A percentile compares a stretch with the other conserved stretches of the same genome.
Conservation (phyloP, 2,888 invertebrate species). For the Drosophila ezoana region DNA sequence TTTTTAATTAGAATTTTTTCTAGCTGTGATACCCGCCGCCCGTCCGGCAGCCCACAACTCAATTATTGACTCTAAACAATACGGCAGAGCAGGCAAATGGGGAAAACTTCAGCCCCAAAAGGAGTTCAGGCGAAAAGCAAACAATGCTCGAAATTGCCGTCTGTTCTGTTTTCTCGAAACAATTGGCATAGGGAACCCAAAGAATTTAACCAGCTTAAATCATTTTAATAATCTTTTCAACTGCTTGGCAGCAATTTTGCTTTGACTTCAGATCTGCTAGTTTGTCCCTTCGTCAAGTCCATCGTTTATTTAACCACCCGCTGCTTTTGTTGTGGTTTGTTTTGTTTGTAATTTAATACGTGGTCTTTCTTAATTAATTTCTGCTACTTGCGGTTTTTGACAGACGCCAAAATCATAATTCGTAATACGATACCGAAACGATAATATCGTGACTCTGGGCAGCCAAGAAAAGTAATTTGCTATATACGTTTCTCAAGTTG, state of each 20-base stretch:
- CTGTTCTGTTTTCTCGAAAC: slow-evolving; percentile 1
- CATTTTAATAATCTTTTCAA: slow-evolving; percentile 67
- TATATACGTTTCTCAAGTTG: slow-evolving; percentile 2
- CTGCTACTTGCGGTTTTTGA: slow-evolving; percentile 44
- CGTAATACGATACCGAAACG: slow-evolving; percentile 50
- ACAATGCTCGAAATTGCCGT: slow-evolving; percentile 41
- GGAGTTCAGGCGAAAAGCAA: slow-evolving; percentile 48
- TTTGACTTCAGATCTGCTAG: slow-evolving; percentile 23
- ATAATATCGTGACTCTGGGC: slow-evolving; percentile 35
- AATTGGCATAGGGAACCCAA: slow-evolving; percentile 21
- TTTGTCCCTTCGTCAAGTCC: slow-evolving; percentile 10
- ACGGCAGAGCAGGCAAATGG: slow-evolving; percentile 24
- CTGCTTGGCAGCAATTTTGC: slow-evolving; percentile 32
- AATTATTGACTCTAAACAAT: slow-evolving; percentile 68
- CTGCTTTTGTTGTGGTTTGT: slow-evolving; percentile 20
- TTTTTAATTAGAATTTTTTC: slow-evolving; percentile 75
- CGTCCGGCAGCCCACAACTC: slow-evolving; percentile 19
- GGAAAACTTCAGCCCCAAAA: slow-evolving; percentile 24
- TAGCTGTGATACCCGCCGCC: neutral
- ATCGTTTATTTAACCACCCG: slow-evolving; percentile 48
- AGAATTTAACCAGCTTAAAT: slow-evolving; percentile 61
- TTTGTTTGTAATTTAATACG: slow-evolving; percentile 62
- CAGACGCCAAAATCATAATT: slow-evolving; percentile 48
- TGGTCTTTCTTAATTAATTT: slow-evolving; percentile 68
- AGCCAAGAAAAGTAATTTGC: slow-evolving; percentile 29